A percentile compares a stretch with the other conserved stretches of the same genome.
These are phyloP conservation scores for Eurosta solidaginis DNA, from an alignment of 1,140 invertebrate genomes.

Conservation along the genomic window DNA sequence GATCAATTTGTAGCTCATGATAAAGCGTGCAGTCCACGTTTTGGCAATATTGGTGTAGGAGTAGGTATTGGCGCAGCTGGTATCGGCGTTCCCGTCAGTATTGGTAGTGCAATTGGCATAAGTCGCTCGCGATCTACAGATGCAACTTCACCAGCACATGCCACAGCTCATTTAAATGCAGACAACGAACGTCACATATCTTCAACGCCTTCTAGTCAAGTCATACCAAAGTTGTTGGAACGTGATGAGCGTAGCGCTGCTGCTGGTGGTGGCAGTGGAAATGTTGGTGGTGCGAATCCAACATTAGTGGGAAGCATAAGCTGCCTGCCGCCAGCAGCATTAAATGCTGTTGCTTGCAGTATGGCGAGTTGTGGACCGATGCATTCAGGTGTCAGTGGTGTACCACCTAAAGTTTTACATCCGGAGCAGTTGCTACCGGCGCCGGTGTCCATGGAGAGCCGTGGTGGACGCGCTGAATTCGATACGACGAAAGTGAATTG, in stretches of 20 bases:
- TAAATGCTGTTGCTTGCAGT: constrained; percentile 31
- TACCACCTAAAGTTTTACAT: not conserved
- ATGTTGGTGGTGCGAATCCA: not conserved
- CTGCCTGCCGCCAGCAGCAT: constrained; percentile 51
- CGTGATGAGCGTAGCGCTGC: constrained; percentile 38
- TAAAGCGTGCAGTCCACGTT: constrained; percentile 30
- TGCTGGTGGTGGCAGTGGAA: constrained; percentile 27
- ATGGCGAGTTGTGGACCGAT: not conserved
- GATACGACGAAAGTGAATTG: constrained; percentile 58
- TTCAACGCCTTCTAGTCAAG: constrained; percentile 52
- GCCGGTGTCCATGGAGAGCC: constrained; percentile 41
- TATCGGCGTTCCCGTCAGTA: not conserved
- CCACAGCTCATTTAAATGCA: constrained; percentile 23
- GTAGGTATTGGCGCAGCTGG: constrained; percentile 25
- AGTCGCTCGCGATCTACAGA: not conserved
- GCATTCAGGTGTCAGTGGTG: not conserved
- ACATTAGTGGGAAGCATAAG: constrained; percentile 48
- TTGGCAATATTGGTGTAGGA: not conserved
- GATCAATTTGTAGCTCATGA: constrained; percentile 35
- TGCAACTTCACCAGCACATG: not conserved
- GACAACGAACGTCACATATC: constrained; percentile 42
- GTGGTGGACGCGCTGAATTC: constrained; percentile 47
- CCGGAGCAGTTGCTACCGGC: constrained; percentile 34
- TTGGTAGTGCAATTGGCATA: no score
- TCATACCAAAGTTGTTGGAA: constrained; percentile 45